Evolutionary conservation across 2,113 vertebrate genomes (phyloP), one percentile per base, ranked within the genome.

Genomic region (Spea bombifrons): DNA sequence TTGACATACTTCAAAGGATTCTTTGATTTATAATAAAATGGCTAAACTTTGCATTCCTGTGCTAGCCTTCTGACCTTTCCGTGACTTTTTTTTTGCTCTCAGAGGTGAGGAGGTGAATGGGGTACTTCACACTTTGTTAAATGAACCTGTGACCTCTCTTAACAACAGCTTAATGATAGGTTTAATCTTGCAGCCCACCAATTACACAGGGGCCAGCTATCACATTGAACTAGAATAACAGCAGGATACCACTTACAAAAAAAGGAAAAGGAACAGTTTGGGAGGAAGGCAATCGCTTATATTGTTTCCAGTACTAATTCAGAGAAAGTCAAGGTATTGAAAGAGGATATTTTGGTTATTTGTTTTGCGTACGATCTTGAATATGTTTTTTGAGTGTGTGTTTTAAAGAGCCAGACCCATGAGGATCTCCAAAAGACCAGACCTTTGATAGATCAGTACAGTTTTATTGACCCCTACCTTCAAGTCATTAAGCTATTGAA

Each of bases 41-140:
- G 85, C 76, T 80, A 85, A 86, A 86, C 83, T 84, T 83, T 84
- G 81, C 85, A 88, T 89, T 88, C 88, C 88, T 88, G 87, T 63
- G 5, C 85, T 73, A 81, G 87, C 91, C 93, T 86, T 86, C 88
- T 89, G 84, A 92, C 91, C 91, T 83, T 17, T 49, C 45, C 2
- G 50, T 7, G 77, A 89, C 84, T 88, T 82, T 83, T 30, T 83
- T 67, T 71, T 16, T 81, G 82, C 83, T 83, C 85, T 74, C 55
- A 13, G 76, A 84, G 82, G 84, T 88, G 87, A 92, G 87, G 83
- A 84, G 81, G 13, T 86, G 85, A 86, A 81, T 89, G 87, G 85
- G 30, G 85, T 85, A 78, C 81, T 85, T 87, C 85, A 83, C 82
- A 84, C 87, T 82, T 87, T 84, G 84, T 82, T 79, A 85, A 85